Base-by-base conservation (phyloP, 2,113 vertebrate species). In the Pseudorasbora parva region DNA sequence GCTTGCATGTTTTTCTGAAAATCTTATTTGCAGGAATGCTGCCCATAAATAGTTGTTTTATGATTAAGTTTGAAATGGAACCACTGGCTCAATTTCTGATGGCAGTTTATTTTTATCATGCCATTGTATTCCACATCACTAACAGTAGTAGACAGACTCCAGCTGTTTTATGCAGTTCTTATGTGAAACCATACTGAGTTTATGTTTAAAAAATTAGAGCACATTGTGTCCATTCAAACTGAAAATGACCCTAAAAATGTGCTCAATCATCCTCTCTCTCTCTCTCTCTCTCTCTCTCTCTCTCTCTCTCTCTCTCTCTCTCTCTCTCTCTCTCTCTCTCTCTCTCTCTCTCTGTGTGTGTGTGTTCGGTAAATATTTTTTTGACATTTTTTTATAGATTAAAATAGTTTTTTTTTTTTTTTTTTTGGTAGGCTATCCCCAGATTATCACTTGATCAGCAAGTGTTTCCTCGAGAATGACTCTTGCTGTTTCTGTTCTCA, bases 11-110 rank as follows among this genome's bases (percentile, higher is more conserved):
- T 11, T n/a, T 57, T 77, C 51, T 41, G 8, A 43, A 60, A 78
- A 43, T 60, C 7, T 8, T 41, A 8, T 78, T 78, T n/a, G 30
- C n/a, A 17, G 49, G 19, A 14, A 15, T 14, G n/a, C 56, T 60
- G n/a, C 75, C 56, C 43, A 78, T 12, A 59, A 60, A 78, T 78
- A 15, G 54, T 37, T 57, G 33, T 23, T 77, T 57, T 77, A 33
- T 41, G 21, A 23, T 77, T 41, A 25, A 43, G 54, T 37, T 59
- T 57, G 21, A 77, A 59, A 23, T 37, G 1, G 49, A 33, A 15
- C 49, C 30, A 23, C 30, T 23, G 54, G 54, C 33, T 41, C 54
- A 30, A 37, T 76, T 57, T 33, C 51, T 56, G 51, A 43, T 41
- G 54, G 10, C 30, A 45, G 37, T 1, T 25, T 8, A 54, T 59